Percentiles rank a stretch among this genome's conserved stretches.
Evolutionary conservation across 2,113 vertebrate genomes (phyloP).

Genomic region (Mobula birostris): DNA sequence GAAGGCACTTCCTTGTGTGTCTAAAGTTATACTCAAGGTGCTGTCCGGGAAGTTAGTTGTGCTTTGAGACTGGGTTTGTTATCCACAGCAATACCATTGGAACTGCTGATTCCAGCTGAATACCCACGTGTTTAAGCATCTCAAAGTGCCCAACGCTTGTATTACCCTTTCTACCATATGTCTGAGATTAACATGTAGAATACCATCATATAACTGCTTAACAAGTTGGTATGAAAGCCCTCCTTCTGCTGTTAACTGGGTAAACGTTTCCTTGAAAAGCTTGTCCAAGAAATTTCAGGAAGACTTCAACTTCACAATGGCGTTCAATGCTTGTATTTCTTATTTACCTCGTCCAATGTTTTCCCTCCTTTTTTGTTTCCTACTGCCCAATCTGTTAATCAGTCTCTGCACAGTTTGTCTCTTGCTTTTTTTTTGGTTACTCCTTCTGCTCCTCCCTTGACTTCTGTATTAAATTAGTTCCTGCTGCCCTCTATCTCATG

Average conservation of each 20-base stretch:
- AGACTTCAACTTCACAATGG: background rate
- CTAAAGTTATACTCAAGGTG: background rate
- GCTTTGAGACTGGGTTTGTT: background rate
- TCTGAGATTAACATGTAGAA: background rate
- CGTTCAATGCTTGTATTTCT: background rate
- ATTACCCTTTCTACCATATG: background rate
- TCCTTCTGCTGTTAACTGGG: background rate
- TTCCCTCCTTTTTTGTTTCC: background rate
- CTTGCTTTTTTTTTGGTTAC: background rate
- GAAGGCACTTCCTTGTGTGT: background rate
- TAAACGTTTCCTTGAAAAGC: background rate
- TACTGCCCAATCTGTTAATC: background rate
- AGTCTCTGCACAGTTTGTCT: background rate
- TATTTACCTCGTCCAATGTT: background rate
- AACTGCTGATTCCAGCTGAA: background rate
- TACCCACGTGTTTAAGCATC: background rate
- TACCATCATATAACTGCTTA: background rate
- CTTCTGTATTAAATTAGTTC: background rate
- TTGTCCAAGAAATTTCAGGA: background rate
- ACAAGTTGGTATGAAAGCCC: background rate
- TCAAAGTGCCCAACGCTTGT: background rate
- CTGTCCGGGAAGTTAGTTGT: background rate
- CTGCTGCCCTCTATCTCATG: background rate
- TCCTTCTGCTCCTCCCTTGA: background rate
- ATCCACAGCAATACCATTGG: background rate